Evolutionary conservation across 1,140 invertebrate genomes (phyloP), one percentile per base, ranked within the genome.

Genomic region (Carposina sasakii): DNA sequence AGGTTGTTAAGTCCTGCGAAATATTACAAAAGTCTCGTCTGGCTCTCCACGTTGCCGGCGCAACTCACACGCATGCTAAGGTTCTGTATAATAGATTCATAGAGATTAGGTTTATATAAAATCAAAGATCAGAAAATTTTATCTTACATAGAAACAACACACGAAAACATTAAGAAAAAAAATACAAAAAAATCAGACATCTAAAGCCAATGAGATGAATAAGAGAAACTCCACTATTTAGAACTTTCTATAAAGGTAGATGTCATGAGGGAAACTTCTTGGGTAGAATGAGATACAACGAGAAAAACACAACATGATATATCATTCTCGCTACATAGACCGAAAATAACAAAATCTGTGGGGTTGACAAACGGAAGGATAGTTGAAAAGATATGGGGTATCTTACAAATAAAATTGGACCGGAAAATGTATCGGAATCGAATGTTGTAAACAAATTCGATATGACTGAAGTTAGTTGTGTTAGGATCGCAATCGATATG

Each of bases 401-500:
- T 72, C 58, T 66, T 75, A 75, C 68, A 53, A 47, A 50, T 71
- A 66, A 50, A 59, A 50, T 51, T 57, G 46, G 58, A 65, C 58
- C 52, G 61, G 45, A 57, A 54, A 52, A 43, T 50, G 42, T 45
- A 51, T 48, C 49, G 36, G 51, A 59, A 67, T 78, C 73, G 76
- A 70, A 70, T 65, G 5, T 51, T 60, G 63, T 67, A 61, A 49
- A 63, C 48, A 34, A 60, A 59, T 67, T 71, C 73, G 71, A 75
- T 74, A 52, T 57, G 39, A 57, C 54, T 59, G 57, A 64, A 75
- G 72, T 81, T 84, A 81, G 76, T 81, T 54, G 64, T 75, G 76
- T 84, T 84, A 81, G 66, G 60, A 69, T 71, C 68, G 67, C 71
- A 83, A 73, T 71, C 67, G 66, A 64, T n/a, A 78, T 81, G 75